phyloP scores from a whole-genome alignment of 2,113 vertebrate genomes.

The Ranitomeya imitator region DNA sequence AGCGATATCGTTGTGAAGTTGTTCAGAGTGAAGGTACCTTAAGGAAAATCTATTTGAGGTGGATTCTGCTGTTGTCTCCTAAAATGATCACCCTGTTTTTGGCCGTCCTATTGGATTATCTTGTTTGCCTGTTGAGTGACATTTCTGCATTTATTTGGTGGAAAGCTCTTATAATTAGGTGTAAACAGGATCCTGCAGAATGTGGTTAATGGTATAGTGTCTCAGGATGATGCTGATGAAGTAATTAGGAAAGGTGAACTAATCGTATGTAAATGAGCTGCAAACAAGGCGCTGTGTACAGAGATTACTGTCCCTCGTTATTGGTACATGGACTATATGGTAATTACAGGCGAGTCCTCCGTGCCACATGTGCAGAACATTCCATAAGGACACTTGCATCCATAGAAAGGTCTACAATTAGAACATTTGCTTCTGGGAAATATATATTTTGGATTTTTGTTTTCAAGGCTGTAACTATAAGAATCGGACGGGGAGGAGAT shows the following conservation, averaged over 20 bases:
- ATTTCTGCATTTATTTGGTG: neutral
- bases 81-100: neutral
- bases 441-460: conserved; percentile 26
- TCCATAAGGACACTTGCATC: neutral
- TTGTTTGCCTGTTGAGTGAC: neutral
- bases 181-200: neutral
- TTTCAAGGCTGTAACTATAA: neutral
- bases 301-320: neutral
- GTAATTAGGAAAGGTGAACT: conserved; percentile 24
- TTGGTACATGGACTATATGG: neutral
- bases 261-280: conserved; percentile 40
- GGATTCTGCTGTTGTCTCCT: too few species aligned
- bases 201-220: neutral
- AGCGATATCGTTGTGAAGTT: too few species aligned
- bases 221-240: neutral
- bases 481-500: conserved; percentile 19
- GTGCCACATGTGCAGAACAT: neutral
- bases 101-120: neutral
- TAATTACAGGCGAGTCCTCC: neutral
- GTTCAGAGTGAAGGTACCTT: too few species aligned
- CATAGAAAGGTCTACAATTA: neutral
- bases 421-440: conserved; percentile 11
- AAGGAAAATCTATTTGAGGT: too few species aligned
- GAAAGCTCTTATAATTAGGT: neutral
- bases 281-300: conserved; percentile 1